A percentile compares a stretch with the other conserved stretches of the same genome.
These are phyloP conservation scores for Dasyurus viverrinus DNA, from an alignment of 2,113 vertebrate genomes.

Conservation along the genomic window DNA sequence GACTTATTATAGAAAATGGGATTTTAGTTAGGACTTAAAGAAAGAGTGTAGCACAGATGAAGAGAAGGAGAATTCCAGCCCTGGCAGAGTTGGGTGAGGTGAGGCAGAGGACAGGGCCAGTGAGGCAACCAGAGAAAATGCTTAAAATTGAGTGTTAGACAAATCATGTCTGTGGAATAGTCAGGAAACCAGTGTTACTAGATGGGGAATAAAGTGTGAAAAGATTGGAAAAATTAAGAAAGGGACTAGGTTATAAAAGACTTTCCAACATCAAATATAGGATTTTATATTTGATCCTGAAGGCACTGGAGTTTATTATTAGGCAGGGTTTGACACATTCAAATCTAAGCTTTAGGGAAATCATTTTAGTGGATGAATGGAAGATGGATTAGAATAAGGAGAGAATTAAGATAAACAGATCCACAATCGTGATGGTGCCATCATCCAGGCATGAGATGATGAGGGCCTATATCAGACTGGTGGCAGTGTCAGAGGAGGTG, in stretches of 20 bases:
- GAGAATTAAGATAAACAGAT: background rate
- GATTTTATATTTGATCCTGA: too few relatives aligned
- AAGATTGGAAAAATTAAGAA: background rate
- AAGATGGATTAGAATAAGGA: background rate
- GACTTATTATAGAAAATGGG: too few relatives aligned
- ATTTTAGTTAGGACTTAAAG: too few relatives aligned
- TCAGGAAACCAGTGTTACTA: background rate
- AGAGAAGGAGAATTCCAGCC: too few relatives aligned
- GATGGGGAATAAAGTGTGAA: background rate
- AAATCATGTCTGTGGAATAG: background rate
- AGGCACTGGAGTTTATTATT: background rate
- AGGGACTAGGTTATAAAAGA: background rate
- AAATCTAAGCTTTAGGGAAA: background rate
- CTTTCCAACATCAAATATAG: too few relatives aligned
- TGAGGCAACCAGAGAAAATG: too few relatives aligned
- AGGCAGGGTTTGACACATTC: background rate
- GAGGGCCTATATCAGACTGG: background rate
- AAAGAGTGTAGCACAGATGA: too few relatives aligned
- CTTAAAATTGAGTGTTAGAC: background rate
- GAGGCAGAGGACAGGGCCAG: too few relatives aligned
- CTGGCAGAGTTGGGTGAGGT: too few relatives aligned
- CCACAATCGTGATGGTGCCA: background rate
- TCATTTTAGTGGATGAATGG: background rate
- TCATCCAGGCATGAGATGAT: background rate
- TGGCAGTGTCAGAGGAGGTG: background rate